Evolutionary conservation across 2,888 invertebrate species (phyloP), one percentile per base, ranked within the genome.

Genomic region (Tanytarsus gracilentus): DNA sequence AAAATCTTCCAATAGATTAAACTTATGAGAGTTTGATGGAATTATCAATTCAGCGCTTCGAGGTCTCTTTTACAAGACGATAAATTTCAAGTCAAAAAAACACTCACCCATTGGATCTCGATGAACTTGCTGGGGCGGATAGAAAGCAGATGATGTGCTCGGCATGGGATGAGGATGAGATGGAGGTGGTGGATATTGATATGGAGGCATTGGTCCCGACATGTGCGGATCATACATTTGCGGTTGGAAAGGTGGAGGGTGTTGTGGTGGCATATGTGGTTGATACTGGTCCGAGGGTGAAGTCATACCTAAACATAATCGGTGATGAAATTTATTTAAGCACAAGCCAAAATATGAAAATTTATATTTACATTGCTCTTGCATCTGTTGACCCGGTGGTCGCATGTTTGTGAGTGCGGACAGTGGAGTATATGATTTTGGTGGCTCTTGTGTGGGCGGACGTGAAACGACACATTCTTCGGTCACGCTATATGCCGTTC

Each of bases 351-450:
- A 53, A 49, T 11, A 33, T n/a, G n/a, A 33, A 33, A 44, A 44
- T 44, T 33, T 33, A 4, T 58, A 69, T 71, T 75, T 71, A 80
- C 80, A 80, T 72, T 79, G 79, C 68, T 79, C 58, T 1, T 85
- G 85, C n/a, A 89, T 90, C 73, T 23, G 79, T 65, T 76, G 79
- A 67, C 84, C 82, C 23, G 85, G 85, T n/a, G 90, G 90, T 73
- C 89, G 83, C 90, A 91, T 91, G 66, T 85, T 89, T 33, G 89
- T 88, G 65, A 90, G 75, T 14, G 90, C 90, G 61, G 86, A 83
- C 64, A 91, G 77, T 4, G 90, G 90, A 48, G 90, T 88, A 72
- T 91, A 91, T 14, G 88, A 83, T 69, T 84, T 83, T 67, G 77
- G 65, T 72, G 69, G 66, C 72, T 78, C 77, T 60, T 60, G 61